Percentiles rank a stretch among this genome's conserved stretches.
phyloP scores from a whole-genome alignment of 2,888 invertebrate species.

The Acrocyrtus sp. region DNA sequence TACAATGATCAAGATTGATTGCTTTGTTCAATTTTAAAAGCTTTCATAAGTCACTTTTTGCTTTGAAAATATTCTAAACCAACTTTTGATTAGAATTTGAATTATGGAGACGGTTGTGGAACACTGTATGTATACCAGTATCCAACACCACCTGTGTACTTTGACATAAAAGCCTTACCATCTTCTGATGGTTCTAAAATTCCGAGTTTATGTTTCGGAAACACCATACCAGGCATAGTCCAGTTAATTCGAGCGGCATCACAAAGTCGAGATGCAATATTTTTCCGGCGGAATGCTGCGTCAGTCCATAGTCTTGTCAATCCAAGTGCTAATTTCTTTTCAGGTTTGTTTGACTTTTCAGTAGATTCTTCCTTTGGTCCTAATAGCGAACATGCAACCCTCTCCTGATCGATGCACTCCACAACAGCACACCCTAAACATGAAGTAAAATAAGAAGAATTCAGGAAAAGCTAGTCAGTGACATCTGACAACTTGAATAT shows the following conservation, averaged over 20 bases:
- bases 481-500: too few species aligned
- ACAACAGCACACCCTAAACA: constrained; percentile 55
- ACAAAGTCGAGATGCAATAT: constrained; percentile 54
- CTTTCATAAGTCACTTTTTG: too few species aligned
- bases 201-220: constrained; percentile 56
- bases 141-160: constrained; percentile 49
- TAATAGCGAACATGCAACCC: not conserved
- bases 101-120: too few species aligned
- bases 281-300: constrained; percentile 47
- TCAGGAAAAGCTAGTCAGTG: too few species aligned
- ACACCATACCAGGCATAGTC: constrained; percentile 46
- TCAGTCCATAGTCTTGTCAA: constrained; percentile 61
- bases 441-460: not conserved
- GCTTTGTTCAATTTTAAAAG: too few species aligned
- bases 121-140: constrained; percentile 54
- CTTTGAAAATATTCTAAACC: too few species aligned
- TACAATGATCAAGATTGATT: too few species aligned
- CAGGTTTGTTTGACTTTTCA: not conserved
- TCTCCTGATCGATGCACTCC: constrained; percentile 30
- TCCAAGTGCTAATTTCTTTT: constrained; percentile 49
- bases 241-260: constrained; percentile 54
- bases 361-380: not conserved
- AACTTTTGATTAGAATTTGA: too few species aligned
- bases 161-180: constrained; percentile 53
- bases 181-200: constrained; percentile 60